A percentile compares a stretch with the other conserved stretches of the same genome.
These are phyloP conservation scores for Rhinolophus ferrumequinum DNA, from an alignment of 2,113 vertebrate species.

Conservation along the genomic window DNA sequence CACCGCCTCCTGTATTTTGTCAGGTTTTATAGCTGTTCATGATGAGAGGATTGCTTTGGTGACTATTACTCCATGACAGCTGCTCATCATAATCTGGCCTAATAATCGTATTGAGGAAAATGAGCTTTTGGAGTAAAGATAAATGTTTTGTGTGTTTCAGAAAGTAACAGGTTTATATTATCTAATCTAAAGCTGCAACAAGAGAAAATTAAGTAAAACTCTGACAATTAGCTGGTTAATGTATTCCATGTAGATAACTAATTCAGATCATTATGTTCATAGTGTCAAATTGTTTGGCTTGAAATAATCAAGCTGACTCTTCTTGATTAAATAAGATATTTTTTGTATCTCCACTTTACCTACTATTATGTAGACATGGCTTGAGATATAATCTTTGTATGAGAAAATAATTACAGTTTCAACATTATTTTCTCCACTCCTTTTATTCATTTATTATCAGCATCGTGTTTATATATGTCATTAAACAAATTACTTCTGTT, in stretches of 20 bases:
- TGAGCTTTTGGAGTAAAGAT: neutral
- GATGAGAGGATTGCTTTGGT: too few species aligned
- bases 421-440: neutral
- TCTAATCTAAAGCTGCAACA: neutral
- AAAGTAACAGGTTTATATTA: neutral
- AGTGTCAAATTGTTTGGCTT: constrained; percentile 12
- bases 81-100: neutral
- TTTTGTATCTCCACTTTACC: neutral
- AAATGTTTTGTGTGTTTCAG: neutral
- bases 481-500: neutral
- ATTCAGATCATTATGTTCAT: neutral
- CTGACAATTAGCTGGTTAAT: neutral
- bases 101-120: neutral
- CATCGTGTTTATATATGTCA: neutral
- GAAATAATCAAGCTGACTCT: constrained; percentile 36
- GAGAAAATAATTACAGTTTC: constrained; percentile 15
- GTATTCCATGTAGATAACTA: neutral
- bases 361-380: neutral
- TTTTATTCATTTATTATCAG: neutral
- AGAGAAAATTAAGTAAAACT: neutral
- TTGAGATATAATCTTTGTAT: constrained; percentile 20
- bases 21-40: neutral
- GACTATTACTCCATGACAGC: too few species aligned
- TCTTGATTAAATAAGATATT: constrained; percentile 37
- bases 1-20: neutral